A percentile compares a stretch with the other conserved stretches of the same genome.
Conservation (phyloP, 2,888 invertebrate species). For the Tenthredo mesomela region DNA sequence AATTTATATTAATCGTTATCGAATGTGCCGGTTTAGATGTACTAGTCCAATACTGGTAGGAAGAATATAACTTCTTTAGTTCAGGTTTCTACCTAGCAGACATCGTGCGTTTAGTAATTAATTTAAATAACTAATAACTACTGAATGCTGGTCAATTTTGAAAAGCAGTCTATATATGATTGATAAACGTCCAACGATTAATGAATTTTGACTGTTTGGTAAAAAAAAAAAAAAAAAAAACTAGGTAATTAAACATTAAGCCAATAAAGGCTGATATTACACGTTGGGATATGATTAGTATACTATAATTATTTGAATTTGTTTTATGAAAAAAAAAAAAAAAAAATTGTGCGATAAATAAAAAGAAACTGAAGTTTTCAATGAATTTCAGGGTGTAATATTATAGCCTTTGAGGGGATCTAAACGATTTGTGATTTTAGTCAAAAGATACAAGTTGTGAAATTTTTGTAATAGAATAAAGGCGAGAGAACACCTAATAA, state of each 20-base stretch:
- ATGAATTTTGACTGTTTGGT: constrained; percentile 1
- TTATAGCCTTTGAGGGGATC: background rate
- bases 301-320: background rate
- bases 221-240: too few relatives aligned
- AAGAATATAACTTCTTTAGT: constrained; percentile 9
- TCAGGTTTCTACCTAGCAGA: background rate
- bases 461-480: constrained; percentile 59
- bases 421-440: constrained; percentile 24
- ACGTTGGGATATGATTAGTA: background rate
- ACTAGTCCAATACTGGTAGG: constrained; percentile 40
- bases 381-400: background rate
- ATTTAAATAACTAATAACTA: background rate
- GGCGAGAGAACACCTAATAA: background rate
- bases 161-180: background rate
- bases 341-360: too few relatives aligned
- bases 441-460: constrained; percentile 7
- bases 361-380: background rate
- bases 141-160: background rate
- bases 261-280: background rate
- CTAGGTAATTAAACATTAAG: constrained; percentile 11
- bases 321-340: too few relatives aligned
- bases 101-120: background rate
- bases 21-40: constrained; percentile 42
- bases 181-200: background rate
- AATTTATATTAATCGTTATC: constrained; percentile 35